phyloP scores from a whole-genome alignment of 2,113 vertebrate species.

The Thunnus maccoyii region DNA sequence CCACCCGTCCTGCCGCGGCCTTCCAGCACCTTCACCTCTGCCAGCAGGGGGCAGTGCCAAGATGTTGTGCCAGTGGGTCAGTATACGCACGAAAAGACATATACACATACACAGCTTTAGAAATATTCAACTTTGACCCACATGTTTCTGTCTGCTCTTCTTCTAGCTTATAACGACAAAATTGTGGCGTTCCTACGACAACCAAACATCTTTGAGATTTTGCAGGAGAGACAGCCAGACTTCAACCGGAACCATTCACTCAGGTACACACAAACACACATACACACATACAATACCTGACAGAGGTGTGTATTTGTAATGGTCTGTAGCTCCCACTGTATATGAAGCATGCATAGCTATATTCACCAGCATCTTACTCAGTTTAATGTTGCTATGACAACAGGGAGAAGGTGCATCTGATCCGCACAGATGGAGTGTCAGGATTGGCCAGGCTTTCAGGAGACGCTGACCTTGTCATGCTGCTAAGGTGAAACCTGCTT shows the following conservation, averaged over 20 bases:
- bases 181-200: constrained; percentile 97
- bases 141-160: not conserved
- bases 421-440: constrained; percentile 92
- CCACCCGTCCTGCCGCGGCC: constrained; percentile 92
- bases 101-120: not conserved
- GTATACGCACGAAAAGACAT: constrained; percentile 58
- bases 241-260: constrained; percentile 94
- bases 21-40: constrained; percentile 91
- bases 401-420: constrained; percentile 98
- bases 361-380: not conserved
- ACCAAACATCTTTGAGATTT: constrained; percentile 96
- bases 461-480: constrained; percentile 94
- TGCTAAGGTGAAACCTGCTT: constrained; percentile 87
- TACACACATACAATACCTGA: not conserved
- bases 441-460: constrained; percentile 93
- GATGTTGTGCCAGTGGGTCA: constrained; percentile 95
- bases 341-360: not conserved
- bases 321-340: too few species aligned
- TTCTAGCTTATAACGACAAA: constrained; percentile 96
- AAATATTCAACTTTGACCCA: not conserved
- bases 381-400: constrained; percentile 7
- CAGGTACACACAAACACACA: constrained; percentile 84
- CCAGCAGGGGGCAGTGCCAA: constrained; percentile 90
- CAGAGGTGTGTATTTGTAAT: not conserved
- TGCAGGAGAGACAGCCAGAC: constrained; percentile 95